Evolutionary conservation across 2,113 vertebrate genomes (phyloP), one percentile per base, ranked within the genome.

Genomic region (Silurus asotus): DNA sequence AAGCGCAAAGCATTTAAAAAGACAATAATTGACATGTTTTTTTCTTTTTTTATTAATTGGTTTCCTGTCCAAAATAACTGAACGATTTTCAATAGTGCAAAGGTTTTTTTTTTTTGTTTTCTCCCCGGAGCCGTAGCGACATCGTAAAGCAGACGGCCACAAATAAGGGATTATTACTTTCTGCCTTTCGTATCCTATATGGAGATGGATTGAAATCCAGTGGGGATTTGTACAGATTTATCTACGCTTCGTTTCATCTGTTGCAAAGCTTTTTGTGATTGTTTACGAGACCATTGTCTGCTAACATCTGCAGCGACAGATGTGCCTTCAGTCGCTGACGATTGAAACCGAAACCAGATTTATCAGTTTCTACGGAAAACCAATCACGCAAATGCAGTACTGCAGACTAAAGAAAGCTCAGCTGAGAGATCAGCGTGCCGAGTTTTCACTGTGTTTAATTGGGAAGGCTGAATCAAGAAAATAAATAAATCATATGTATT

Each of bases 211-310:
- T 84, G n/a, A 10, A 62, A 64, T 51, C 58, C 83, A 77, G 83
- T 64, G 8, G 14, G 59, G 70, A 77, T 20, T 83, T 70, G 25
- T 83, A 13, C 59, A 64, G 58, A 62, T 84, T 61, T 76, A 84
- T 84, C 70, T 19, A 2, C 7, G n/a, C 20, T 76, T 76, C 45
- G 76, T 48, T 61, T 76, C 70, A 84, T 61, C 55, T 74, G 37
- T 84, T 25, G 37, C 45, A 7, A 84, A 53, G 72, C 48, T 62
- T 62, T 62, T 74, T 53, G 59, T 75, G 45, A 84, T 76, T 84
- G 83, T 76, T 84, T 64, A 84, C 28, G 56, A 75, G 82, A 61
- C 11, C 69, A 75, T 62, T 81, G 82, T 84, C 69, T 23, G 55
- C 55, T 74, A 61, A 49, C 82, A 84, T 72, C 67, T 74, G 82